A percentile compares a stretch with the other conserved stretches of the same genome.
phyloP scores from a whole-genome alignment of 2,797 vertebrate genomes.

The Epinephelus coioides region DNA sequence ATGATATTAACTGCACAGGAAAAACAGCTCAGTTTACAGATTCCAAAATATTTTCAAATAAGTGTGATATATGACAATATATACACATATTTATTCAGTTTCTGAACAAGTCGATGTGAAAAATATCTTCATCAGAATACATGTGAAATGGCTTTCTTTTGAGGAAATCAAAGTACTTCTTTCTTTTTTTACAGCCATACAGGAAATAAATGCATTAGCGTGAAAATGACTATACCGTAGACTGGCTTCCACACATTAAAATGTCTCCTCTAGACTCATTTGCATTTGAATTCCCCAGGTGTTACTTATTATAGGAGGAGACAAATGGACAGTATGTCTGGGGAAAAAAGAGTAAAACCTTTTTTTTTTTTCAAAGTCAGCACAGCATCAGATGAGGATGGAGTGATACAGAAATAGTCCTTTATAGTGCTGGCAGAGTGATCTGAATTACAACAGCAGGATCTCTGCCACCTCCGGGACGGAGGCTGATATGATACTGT shows the following conservation, averaged over 20 bases:
- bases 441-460: conserved; percentile 64
- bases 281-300: conserved; percentile 53
- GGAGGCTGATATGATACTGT: conserved; percentile 56
- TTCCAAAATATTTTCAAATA: neutral
- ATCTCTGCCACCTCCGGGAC: conserved; percentile 53
- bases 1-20: neutral
- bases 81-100: neutral
- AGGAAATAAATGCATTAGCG: conserved; percentile 21
- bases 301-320: conserved; percentile 31
- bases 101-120: neutral
- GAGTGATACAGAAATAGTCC: conserved; percentile 49
- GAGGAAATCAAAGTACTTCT: neutral
- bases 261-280: conserved; percentile 29
- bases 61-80: neutral
- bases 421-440: conserved; percentile 36
- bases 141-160: neutral
- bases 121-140: neutral
- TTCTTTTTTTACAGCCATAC: neutral
- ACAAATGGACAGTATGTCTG: conserved; percentile 43
- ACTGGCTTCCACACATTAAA: conserved; percentile 27
- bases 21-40: neutral
- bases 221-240: conserved; percentile 27
- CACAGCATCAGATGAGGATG: conserved; percentile 45
- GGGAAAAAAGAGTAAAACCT: neutral
- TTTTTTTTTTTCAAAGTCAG: conserved; percentile 46